Percentiles rank a stretch among this genome's conserved stretches.
These are phyloP conservation scores for Camelus bactrianus DNA, from an alignment of 2,113 vertebrate genomes.

Conservation along the genomic window DNA sequence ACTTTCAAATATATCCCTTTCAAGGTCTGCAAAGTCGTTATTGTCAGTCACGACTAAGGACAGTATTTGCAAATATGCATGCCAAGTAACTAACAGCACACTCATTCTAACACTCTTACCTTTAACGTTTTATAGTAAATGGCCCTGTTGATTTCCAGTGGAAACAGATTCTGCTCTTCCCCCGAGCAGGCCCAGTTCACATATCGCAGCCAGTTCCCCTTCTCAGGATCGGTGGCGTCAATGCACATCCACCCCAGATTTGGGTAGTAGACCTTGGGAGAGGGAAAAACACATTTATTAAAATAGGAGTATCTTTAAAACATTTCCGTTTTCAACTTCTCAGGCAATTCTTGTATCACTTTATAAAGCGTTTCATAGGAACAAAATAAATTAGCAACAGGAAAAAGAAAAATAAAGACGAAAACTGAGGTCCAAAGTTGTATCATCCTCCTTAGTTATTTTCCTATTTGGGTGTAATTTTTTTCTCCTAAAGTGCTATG, in stretches of 20 bases:
- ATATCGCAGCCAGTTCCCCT: constrained; percentile 96
- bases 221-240: constrained; percentile 95
- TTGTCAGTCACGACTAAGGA: neutral
- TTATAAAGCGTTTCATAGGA: constrained; percentile 15
- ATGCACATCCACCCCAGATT: constrained; percentile 97
- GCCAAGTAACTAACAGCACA: neutral
- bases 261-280: constrained; percentile 93
- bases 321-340: neutral
- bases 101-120: constrained; percentile 85
- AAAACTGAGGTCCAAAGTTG: neutral
- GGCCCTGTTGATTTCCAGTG: constrained; percentile 96
- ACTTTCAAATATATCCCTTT: neutral
- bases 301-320: neutral
- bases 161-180: constrained; percentile 96
- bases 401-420: constrained; percentile 22
- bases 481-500: neutral
- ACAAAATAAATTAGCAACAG: neutral
- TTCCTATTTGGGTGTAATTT: neutral
- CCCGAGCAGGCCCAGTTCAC: constrained; percentile 96
- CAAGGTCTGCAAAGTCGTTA: neutral
- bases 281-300: neutral
- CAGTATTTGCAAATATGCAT: neutral
- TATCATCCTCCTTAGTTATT: constrained; percentile 2
- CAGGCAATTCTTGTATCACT: neutral
- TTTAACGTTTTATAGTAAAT: constrained; percentile 97